These are phyloP conservation scores for Tricholauxania praeusta DNA, from an alignment of 2,888 invertebrate genomes.

Conservation along the genomic window DNA sequence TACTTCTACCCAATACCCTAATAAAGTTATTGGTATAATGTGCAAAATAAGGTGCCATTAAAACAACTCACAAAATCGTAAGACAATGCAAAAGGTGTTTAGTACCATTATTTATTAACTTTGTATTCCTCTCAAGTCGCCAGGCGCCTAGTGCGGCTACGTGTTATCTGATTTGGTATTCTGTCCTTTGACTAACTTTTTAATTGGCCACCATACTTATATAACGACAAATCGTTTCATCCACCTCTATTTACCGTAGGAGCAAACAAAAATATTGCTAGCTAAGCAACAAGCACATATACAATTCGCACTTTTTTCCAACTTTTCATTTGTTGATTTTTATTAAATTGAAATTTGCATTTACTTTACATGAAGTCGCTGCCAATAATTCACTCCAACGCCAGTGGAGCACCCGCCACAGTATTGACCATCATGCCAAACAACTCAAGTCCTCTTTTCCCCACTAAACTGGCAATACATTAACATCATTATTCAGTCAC, in stretches of 20 bases:
- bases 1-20: no score
- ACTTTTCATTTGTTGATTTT: background rate
- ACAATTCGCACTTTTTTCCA: background rate
- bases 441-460: background rate
- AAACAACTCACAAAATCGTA: no score
- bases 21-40: no score
- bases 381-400: conserved; percentile 17
- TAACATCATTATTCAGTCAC: background rate
- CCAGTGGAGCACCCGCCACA: conserved; percentile 32
- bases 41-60: no score
- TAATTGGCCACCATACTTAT: background rate
- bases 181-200: no score
- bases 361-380: conserved; percentile 11
- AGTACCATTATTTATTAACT: no score
- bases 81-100: no score
- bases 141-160: conserved; percentile 1
- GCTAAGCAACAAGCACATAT: background rate
- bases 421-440: conserved; percentile 13
- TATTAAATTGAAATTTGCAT: conserved; percentile 11
- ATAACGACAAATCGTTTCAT: background rate
- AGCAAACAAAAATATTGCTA: no score
- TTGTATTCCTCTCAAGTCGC: background rate
- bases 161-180: background rate
- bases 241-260: no score
- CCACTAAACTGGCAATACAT: background rate